A percentile compares a stretch with the other conserved stretches of the same genome.
phyloP scores from a whole-genome alignment of 2,888 invertebrate genomes.

The Aelia acuminata region DNA sequence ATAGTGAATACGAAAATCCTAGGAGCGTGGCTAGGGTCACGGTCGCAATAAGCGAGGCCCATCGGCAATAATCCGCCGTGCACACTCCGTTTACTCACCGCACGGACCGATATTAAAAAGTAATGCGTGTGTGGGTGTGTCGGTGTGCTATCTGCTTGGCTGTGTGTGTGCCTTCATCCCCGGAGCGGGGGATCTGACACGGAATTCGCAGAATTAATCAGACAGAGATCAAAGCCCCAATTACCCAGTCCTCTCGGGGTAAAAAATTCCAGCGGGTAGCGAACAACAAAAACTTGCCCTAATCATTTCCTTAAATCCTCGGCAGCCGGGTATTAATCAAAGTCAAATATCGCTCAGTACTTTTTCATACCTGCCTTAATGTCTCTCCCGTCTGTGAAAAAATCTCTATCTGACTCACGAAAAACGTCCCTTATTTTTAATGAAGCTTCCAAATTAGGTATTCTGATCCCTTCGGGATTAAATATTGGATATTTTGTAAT shows the following conservation, averaged over 20 bases:
- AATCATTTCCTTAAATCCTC: slow-evolving; percentile 38
- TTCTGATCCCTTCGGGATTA: neutral
- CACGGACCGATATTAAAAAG: slow-evolving; percentile 30
- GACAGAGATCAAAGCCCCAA: slow-evolving; percentile 37
- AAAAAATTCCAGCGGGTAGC: neutral
- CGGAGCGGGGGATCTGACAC: neutral
- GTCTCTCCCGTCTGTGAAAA: neutral
- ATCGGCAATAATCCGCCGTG: slow-evolving; percentile 34
- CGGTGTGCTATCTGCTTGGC: neutral
- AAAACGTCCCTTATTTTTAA: slow-evolving; percentile 8
- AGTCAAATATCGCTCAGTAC: slow-evolving; percentile 33
- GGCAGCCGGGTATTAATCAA: neutral
- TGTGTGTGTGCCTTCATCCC: neutral
- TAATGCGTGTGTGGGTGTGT: neutral
- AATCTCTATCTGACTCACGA: neutral
- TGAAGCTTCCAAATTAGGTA: neutral
- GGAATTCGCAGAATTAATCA: slow-evolving; percentile 22
- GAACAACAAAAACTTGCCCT: slow-evolving; percentile 32
- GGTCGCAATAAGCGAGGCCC: slow-evolving; percentile 25
- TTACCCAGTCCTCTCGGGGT: neutral
- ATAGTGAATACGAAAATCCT: neutral
- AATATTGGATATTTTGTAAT: neutral
- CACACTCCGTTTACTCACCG: slow-evolving; percentile 28
- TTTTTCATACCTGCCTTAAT: slow-evolving; percentile 38
- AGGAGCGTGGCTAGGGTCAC: neutral